Evolutionary conservation across 2,888 invertebrate genomes (phyloP), one percentile per base, ranked within the genome.

Genomic region (Drosophila pullipes): DNA sequence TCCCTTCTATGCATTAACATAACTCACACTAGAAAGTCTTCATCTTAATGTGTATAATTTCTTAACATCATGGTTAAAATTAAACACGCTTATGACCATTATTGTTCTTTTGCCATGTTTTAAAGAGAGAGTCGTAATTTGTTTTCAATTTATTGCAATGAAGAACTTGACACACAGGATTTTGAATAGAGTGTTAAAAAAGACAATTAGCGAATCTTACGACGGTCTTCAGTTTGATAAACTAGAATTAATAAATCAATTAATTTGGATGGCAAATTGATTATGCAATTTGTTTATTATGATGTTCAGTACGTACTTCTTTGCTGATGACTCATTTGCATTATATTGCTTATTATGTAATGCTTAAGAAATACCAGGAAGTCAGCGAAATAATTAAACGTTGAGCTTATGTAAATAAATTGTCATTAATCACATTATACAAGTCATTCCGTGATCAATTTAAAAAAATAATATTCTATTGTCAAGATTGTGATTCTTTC

Each of bases 1-100:
- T 61, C 52, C 55, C 58, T 52, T 31, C 57, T 52, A 54, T 53
- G 35, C 53, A 68, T 79, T 70, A 75, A 64, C 78, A 80, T 80
- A 79, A 70, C 59, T 70, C 67, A 76, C 73, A 70, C 53, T 66
- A 73, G 85, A 86, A 88, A 88, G 89, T 85, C 89, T 78, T 85
- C 64, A 49, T 22, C 57, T 18, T 60, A 18, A 39, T 13, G 16
- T n/a, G 7, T 30, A 41, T 33, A 22, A 41, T 50, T 33, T 41
- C 28, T 25, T 28, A 53, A 22, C 79, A 86, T 88, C 88, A 85
- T 85, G 75, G 75, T 80, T 85, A 82, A 85, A 83, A 71, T 83
- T 82, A 84, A 86, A 86, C 76, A 60, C 63, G 66, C 52, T 69
- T 74, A 58, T 74, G 39, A 31, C 39, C 50, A 68, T 28, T 41